These are phyloP conservation scores for Sebastiscus tertius DNA, from an alignment of 2,797 vertebrate genomes.

Conservation along the genomic window DNA sequence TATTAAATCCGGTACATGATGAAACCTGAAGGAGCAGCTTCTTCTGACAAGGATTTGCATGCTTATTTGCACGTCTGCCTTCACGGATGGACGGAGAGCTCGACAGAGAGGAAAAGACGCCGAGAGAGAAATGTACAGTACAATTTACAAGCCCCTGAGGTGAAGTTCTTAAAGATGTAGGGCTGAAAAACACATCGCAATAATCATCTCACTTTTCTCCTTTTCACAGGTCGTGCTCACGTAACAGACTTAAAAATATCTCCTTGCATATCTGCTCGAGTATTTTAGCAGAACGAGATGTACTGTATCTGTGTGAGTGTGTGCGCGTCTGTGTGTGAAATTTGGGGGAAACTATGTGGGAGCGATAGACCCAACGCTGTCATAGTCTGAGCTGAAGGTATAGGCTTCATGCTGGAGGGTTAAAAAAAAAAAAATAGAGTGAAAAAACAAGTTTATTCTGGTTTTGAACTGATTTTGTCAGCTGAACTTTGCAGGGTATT, in stretches of 20 bases:
- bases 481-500: neutral
- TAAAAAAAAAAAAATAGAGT: neutral
- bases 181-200: slow-evolving; percentile 9
- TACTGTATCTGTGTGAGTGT: slow-evolving; percentile 7
- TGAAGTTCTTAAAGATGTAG: slow-evolving; percentile 19
- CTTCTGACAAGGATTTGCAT: slow-evolving; percentile 23
- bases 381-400: slow-evolving; percentile 15
- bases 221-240: slow-evolving; percentile 38
- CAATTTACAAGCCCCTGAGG: slow-evolving; percentile 5
- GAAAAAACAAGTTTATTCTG: neutral
- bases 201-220: slow-evolving; percentile 34
- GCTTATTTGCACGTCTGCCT: slow-evolving; percentile 22
- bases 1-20: slow-evolving; percentile 11
- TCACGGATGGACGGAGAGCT: slow-evolving; percentile 36
- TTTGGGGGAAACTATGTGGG: neutral
- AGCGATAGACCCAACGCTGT: slow-evolving; percentile 20
- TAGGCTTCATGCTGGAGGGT: neutral
- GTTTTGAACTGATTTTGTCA: slow-evolving; percentile 2
- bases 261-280: slow-evolving; percentile 19
- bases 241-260: slow-evolving; percentile 53
- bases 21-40: neutral
- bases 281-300: slow-evolving; percentile 22
- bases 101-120: neutral
- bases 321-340: neutral
- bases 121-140: neutral